Evolutionary conservation across 2,113 vertebrate species (phyloP).

Genomic region (Enhydra lutris): DNA sequence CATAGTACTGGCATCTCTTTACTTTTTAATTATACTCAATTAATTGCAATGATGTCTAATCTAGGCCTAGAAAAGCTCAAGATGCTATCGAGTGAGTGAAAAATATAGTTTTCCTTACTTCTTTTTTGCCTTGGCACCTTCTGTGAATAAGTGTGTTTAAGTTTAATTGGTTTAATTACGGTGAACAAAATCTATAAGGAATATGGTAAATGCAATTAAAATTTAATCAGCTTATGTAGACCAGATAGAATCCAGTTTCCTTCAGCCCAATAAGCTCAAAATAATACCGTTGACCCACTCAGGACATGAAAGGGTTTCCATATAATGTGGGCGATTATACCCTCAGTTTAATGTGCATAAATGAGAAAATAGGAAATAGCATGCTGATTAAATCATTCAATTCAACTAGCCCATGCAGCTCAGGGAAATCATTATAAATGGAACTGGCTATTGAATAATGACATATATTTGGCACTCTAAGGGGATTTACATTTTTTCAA

Average conservation of each 20-base stretch:
- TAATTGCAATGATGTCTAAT: constrained; percentile 71
- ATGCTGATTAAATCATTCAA: constrained; percentile 63
- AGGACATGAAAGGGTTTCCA: neutral
- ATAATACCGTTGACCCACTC: constrained; percentile 24
- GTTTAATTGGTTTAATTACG: constrained; percentile 50
- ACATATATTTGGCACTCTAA: constrained; percentile 42
- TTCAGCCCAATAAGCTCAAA: constrained; percentile 38
- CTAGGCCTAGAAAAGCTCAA: constrained; percentile 40
- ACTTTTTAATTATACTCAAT: constrained; percentile 65
- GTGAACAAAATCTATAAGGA: constrained; percentile 63
- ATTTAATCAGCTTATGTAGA: constrained; percentile 63
- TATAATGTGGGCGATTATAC: neutral
- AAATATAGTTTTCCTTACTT: constrained; percentile 67
- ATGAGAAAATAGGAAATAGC: constrained; percentile 59
- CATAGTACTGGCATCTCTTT: constrained; percentile 41
- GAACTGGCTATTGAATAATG: constrained; percentile 65
- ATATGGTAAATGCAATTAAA: constrained; percentile 58
- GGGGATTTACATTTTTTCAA: constrained; percentile 55
- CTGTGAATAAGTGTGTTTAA: constrained; percentile 49
- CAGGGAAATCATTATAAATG: constrained; percentile 67
- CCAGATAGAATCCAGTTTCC: constrained; percentile 47
- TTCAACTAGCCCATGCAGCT: constrained; percentile 61
- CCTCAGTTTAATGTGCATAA: constrained; percentile 33
- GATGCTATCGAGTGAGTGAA: constrained; percentile 56
- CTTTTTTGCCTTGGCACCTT: neutral